These are phyloP conservation scores for Ernsta delagoae DNA, from an alignment of 2,888 invertebrate species.

Conservation along the genomic window DNA sequence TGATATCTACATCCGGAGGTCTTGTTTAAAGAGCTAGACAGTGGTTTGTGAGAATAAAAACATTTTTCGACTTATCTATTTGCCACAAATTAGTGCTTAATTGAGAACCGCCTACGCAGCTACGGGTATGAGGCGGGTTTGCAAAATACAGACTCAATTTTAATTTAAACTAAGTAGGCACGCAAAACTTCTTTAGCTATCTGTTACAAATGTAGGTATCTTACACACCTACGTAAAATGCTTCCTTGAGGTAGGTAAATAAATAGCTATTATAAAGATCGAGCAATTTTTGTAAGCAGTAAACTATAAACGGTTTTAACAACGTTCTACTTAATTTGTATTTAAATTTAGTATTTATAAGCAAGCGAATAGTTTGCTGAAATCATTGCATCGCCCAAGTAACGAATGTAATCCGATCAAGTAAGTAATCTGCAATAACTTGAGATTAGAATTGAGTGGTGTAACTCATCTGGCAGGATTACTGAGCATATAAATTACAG, in stretches of 20 bases:
- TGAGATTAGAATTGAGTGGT: constrained; percentile 16
- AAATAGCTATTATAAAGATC: no score
- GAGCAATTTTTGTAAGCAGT: no score
- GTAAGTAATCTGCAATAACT: constrained; percentile 30
- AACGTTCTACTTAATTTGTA: no score
- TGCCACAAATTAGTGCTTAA: constrained; percentile 59
- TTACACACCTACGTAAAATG: no score
- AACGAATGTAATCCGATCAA: constrained; percentile 32
- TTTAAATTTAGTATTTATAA: no score
- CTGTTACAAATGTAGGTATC: no score
- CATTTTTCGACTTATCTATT: constrained; percentile 43
- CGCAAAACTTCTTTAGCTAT: no score
- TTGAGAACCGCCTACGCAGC: constrained; percentile 50
- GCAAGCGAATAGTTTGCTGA: constrained; percentile 9
- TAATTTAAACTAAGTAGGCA: no score
- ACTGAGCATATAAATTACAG: constrained; percentile 13
- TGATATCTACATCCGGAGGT: neutral
- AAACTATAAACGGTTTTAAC: no score
- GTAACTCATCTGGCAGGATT: constrained; percentile 14
- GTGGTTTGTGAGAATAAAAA: constrained; percentile 43
- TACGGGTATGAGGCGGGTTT: constrained; percentile 10
- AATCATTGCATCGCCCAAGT: constrained; percentile 27
- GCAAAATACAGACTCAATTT: no score
- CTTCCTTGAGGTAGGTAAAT: no score
- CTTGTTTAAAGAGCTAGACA: constrained; percentile 17